These are phyloP conservation scores for Trisateles emortualis DNA, from an alignment of 2,888 invertebrate species.

Conservation along the genomic window DNA sequence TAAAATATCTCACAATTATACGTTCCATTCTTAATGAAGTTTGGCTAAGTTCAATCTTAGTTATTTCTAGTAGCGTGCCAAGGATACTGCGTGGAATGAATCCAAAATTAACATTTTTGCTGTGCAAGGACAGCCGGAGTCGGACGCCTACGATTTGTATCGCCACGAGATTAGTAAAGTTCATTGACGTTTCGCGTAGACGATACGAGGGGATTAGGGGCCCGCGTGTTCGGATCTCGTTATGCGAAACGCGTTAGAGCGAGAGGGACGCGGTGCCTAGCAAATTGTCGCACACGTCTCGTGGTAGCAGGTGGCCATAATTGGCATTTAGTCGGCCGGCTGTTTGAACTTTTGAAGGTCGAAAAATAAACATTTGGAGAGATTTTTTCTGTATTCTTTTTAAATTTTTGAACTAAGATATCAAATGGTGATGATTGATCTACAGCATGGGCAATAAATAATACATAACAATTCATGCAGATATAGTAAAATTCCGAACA, in stretches of 20 bases:
- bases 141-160: constrained; percentile 66
- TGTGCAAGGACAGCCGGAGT: constrained; percentile 51
- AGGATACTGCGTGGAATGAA: constrained; percentile 60
- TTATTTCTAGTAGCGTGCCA: constrained; percentile 58
- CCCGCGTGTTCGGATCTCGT: constrained; percentile 49
- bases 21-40: constrained; percentile 62
- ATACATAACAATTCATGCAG: constrained; percentile 6
- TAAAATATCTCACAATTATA: constrained; percentile 50
- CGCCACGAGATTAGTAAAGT: constrained; percentile 74
- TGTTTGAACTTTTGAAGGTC: constrained; percentile 83
- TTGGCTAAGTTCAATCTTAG: constrained; percentile 60
- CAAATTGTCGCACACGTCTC: constrained; percentile 75
- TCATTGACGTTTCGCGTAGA: constrained; percentile 81
- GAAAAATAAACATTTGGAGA: constrained; percentile 69
- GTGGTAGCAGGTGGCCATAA: constrained; percentile 81
- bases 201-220: constrained; percentile 63
- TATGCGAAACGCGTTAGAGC: constrained; percentile 43
- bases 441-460: constrained; percentile 17
- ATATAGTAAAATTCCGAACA: neutral
- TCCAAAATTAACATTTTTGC: constrained; percentile 66
- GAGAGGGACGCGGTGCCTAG: constrained; percentile 59
- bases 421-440: constrained; percentile 3
- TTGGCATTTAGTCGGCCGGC: constrained; percentile 72
- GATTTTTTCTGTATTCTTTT: constrained; percentile 29
- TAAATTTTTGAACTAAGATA: constrained; percentile 27